Evolutionary conservation across 2,888 invertebrate genomes (phyloP).

Genomic region (Drosophila meridionalis): DNA sequence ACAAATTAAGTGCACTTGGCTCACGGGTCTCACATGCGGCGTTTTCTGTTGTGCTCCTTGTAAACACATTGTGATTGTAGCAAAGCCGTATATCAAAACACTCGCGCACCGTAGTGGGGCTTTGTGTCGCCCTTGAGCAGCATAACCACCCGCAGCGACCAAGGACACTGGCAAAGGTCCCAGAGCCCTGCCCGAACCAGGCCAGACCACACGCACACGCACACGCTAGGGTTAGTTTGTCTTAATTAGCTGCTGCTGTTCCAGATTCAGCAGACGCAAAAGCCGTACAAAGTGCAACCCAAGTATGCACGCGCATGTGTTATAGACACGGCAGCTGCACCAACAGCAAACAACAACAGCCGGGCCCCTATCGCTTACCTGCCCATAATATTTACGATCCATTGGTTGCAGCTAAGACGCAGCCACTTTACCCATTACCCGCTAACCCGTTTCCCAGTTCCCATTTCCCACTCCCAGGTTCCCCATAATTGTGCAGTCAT

Average conservation of each 20-base stretch:
- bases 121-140: constrained; percentile 63
- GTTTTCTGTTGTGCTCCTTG: constrained; percentile 59
- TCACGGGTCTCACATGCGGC: constrained; percentile 50
- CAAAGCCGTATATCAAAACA: constrained; percentile 73
- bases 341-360: constrained; percentile 32
- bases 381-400: constrained; percentile 69
- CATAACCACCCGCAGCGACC: constrained; percentile 31
- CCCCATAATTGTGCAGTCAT: constrained; percentile 75
- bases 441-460: constrained; percentile 10
- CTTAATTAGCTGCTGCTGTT: constrained; percentile 71
- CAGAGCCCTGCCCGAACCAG: constrained; percentile 22
- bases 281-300: constrained; percentile 27
- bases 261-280: constrained; percentile 22
- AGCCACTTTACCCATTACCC: constrained; percentile 39
- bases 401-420: constrained; percentile 66
- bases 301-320: constrained; percentile 40
- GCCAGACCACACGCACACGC: constrained; percentile 30
- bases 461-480: background rate
- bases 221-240: constrained; percentile 65
- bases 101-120: constrained; percentile 28
- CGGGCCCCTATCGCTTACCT: constrained; percentile 44
- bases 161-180: constrained; percentile 60
- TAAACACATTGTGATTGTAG: constrained; percentile 79
- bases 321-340: constrained; percentile 39
- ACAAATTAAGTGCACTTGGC: constrained; percentile 82